Conservation (phyloP, 1,140 invertebrate genomes). For the Drosophila punjabiensis region DNA sequence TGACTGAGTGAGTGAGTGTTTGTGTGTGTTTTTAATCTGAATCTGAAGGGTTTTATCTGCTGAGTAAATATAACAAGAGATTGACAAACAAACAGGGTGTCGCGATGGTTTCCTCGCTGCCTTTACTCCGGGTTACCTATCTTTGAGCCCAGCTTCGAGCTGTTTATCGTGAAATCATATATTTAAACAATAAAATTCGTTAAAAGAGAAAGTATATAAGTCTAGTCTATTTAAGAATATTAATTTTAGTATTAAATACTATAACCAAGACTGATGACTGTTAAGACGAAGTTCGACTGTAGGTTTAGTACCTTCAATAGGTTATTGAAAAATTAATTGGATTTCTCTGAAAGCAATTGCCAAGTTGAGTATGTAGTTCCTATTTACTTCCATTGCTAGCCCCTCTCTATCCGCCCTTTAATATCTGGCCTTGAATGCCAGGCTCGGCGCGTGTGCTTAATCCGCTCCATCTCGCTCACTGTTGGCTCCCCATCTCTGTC, state of each 20-base stretch:
- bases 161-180: not conserved
- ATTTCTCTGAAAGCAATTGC: not conserved
- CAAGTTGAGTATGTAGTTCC: not conserved
- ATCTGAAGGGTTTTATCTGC: conserved; percentile 40
- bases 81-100: conserved; percentile 38
- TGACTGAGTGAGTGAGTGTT: not conserved
- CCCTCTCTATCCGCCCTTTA: conserved; percentile 4
- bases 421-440: conserved; percentile 28
- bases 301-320: not conserved
- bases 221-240: not conserved
- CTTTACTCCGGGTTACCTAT: not conserved
- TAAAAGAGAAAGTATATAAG: not conserved
- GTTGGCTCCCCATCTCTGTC: conserved; percentile 22
- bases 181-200: not conserved
- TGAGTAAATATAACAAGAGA: conserved; percentile 47
- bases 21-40: conserved; percentile 51
- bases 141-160: not conserved
- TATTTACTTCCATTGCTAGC: not conserved
- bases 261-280: not conserved
- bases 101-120: not conserved
- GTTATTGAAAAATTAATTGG: not conserved
- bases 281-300: not conserved
- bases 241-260: no score
- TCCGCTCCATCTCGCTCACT: conserved; percentile 45
- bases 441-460: conserved; percentile 52